phyloP scores from a whole-genome alignment of 2,113 vertebrate species.

The Argyrosomus japonicus region DNA sequence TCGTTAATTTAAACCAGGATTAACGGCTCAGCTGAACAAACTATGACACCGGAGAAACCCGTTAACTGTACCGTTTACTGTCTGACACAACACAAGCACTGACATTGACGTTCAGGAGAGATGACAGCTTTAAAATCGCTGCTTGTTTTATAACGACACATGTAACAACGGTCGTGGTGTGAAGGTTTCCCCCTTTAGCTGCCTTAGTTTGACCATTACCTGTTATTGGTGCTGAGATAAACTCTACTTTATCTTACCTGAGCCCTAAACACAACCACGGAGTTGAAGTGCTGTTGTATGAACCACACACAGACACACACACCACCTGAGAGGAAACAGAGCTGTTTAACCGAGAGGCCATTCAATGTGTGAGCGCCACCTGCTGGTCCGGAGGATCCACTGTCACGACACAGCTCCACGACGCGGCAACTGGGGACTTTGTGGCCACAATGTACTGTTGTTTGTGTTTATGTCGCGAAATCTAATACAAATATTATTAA shows the following conservation, averaged over 20 bases:
- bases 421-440: too few species aligned
- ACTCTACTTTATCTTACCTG: background rate
- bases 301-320: background rate
- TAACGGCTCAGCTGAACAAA: background rate
- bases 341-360: background rate
- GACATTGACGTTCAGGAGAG: background rate
- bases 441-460: too few species aligned
- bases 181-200: background rate
- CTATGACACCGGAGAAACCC: background rate
- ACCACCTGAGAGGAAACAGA: background rate
- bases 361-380: constrained; percentile 3
- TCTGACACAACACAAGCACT: background rate
- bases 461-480: too few species aligned
- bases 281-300: background rate
- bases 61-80: too few species aligned
- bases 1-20: background rate
- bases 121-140: background rate
- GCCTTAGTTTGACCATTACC: background rate
- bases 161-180: background rate
- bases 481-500: too few species aligned
- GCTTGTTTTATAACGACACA: background rate
- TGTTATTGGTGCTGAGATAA: accelerated
- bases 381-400: constrained; percentile 48
- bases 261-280: background rate
- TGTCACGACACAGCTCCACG: too few species aligned